Conservation (phyloP, 2,888 invertebrate genomes). For the Bembecia ichneumoniformis region DNA sequence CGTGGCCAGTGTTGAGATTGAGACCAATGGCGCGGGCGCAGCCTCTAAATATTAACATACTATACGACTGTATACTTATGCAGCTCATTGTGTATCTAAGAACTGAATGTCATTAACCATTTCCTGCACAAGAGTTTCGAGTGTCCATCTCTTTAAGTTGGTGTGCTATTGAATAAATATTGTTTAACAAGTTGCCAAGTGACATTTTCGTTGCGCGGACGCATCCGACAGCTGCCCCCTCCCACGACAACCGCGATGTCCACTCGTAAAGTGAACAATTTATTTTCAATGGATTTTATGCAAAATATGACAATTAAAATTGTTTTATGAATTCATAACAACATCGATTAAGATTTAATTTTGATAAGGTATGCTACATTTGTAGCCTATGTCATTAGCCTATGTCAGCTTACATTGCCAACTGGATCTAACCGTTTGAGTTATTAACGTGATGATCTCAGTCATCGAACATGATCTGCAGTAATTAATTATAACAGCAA, state of each 20-base stretch:
- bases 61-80: constrained; percentile 21
- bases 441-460: constrained; percentile 19
- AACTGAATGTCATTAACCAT: constrained; percentile 63
- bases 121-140: constrained; percentile 59
- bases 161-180: constrained; percentile 64
- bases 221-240: constrained; percentile 22
- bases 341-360: constrained; percentile 63
- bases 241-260: constrained; percentile 44
- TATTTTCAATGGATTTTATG: constrained; percentile 54
- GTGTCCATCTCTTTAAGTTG: constrained; percentile 51
- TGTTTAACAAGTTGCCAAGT: constrained; percentile 63
- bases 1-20: constrained; percentile 22
- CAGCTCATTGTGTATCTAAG: constrained; percentile 45
- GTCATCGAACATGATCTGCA: background rate
- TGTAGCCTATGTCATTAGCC: constrained; percentile 51
- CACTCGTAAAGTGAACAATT: constrained; percentile 46
- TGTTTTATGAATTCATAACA: constrained; percentile 56
- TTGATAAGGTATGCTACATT: constrained; percentile 51
- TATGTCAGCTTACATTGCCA: constrained; percentile 31
- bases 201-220: constrained; percentile 51
- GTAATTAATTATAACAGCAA: background rate
- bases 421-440: constrained; percentile 26
- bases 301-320: constrained; percentile 63
- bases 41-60: constrained; percentile 51
- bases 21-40: constrained; percentile 13